Evolutionary conservation across 2,888 invertebrate species (phyloP), one percentile per base, ranked within the genome.

Genomic region (Nowickia ferox): DNA sequence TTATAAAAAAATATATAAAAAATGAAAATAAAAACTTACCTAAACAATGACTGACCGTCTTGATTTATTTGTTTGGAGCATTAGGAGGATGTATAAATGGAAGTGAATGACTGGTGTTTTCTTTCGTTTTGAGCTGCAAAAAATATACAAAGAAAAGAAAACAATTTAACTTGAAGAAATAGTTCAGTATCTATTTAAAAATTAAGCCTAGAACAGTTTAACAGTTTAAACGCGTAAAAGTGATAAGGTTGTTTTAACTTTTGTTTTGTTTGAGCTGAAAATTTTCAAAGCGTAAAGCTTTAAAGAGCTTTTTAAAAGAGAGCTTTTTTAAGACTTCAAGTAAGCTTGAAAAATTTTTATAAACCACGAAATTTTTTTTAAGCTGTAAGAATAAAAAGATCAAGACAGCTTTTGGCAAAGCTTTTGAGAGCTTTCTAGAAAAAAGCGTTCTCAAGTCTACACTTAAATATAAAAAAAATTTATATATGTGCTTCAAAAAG

Each of bases 21-120:
- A 1, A 51, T 15, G 10, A 2, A 22, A 71, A 65, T 19, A 66
- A 66, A 74, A 81, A 75, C 51, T 85, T 85, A 74, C 77, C 84
- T 81, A 77, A 81, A 77, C 77, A 85, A 72, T 74, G 55, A 63
- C 53, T 69, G 78, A 44, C 72, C 77, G 78, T 77, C 72, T 79
- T 68, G 55, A 74, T 75, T 30, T 74, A 46, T 75, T 61, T 61
- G 48, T 15, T 30, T 38, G 8, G 11, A 51, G 44, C 17, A 48
- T 77, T 81, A 74, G 84, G 84, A 69, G 81, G 77, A 69, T 55
- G 55, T 15, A 40, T 48, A 22, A 77, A 69, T 77, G 48, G 30
- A 40, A 46, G 17, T 59, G 38, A 57, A 66, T 38, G 66, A 76
- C 30, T 77, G 22, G 38, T 66, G 9, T 55, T 68, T 59, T 53